A percentile compares a stretch with the other conserved stretches of the same genome.
These are phyloP conservation scores for Oreortyx pictus DNA, from an alignment of 2,797 vertebrate species.

Conservation along the genomic window DNA sequence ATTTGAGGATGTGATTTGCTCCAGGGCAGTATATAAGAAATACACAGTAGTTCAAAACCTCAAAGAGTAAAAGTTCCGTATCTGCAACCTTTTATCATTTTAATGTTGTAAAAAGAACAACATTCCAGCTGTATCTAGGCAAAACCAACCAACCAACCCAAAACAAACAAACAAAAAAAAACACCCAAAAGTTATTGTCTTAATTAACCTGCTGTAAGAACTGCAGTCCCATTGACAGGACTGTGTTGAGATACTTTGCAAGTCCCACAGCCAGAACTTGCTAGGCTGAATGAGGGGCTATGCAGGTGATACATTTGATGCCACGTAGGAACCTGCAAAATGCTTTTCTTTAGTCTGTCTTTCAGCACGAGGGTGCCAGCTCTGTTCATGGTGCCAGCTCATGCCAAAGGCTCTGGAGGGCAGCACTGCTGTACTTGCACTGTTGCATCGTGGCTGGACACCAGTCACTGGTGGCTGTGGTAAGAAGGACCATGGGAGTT, in stretches of 20 bases:
- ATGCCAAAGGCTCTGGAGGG: not conserved
- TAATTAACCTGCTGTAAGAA: not conserved
- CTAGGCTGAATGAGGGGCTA: not conserved
- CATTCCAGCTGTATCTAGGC: not conserved
- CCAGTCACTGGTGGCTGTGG: no score
- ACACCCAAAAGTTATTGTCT: not conserved
- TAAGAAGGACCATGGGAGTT: not conserved
- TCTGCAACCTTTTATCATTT: not conserved
- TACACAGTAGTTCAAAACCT: not conserved
- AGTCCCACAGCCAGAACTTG: no score
- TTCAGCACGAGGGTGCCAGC: not conserved
- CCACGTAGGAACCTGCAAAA: not conserved
- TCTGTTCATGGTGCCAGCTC: not conserved
- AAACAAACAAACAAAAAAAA: not conserved
- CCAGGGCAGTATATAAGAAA: constrained; percentile 1
- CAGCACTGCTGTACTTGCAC: not conserved
- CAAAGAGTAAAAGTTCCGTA: not conserved
- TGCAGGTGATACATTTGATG: no score
- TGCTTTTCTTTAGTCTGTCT: not conserved
- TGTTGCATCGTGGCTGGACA: not conserved
- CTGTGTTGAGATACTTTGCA: no score
- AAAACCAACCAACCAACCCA: not conserved
- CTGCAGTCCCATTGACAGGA: no score
- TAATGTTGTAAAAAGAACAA: not conserved
- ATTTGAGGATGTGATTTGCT: constrained; percentile 40